Conservation (phyloP, 1,140 invertebrate species). For the Trachymyrmex septentrionalis region DNA sequence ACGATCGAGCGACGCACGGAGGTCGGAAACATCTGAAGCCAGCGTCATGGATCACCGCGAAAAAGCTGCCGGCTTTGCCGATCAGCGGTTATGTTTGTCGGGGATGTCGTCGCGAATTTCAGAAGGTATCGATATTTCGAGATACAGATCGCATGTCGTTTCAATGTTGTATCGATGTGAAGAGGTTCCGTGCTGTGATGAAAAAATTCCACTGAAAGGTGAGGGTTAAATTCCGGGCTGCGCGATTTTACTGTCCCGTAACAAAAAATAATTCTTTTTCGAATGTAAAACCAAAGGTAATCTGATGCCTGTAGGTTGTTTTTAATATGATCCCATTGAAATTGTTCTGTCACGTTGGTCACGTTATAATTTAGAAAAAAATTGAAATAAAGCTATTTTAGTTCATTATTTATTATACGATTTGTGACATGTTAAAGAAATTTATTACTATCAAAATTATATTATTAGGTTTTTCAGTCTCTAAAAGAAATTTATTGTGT, state of each 20-base stretch:
- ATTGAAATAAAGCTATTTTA: not conserved
- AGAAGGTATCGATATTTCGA: not conserved
- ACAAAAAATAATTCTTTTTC: not conserved
- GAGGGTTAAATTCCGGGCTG: not conserved
- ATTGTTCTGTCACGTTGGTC: not conserved
- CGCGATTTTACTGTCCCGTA: not conserved
- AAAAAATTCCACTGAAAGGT: not conserved
- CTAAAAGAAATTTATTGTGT: no score
- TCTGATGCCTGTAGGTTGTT: not conserved
- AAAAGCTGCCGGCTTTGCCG: not conserved
- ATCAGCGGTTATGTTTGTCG: constrained; percentile 1
- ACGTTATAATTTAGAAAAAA: not conserved
- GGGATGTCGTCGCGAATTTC: not conserved
- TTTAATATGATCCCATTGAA: not conserved
- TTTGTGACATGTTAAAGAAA: not conserved
- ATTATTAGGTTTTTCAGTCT: no score
- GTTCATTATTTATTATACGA: not conserved
- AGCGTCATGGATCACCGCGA: not conserved
- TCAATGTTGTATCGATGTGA: not conserved
- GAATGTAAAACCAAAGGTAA: not conserved
- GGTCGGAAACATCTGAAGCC: not conserved
- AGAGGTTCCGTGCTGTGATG: not conserved
- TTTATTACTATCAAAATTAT: no score
- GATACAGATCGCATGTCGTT: not conserved
- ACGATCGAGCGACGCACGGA: not conserved